Conservation (phyloP, 2,113 vertebrate species). For the Mus musculus region GRCm39 chr14:58509001-58509500, state of each 20-base stretch:
- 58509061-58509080: not conserved
- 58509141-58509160: not conserved
- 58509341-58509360: not conserved
- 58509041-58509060: not conserved
- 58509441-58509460: not conserved
- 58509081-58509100: not conserved
- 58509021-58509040: no score
- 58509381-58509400: no score
- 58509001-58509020: not conserved
- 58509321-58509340: not conserved
- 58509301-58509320: not conserved
- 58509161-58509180: not conserved
- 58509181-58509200: not conserved
- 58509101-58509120: not conserved
- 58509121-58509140: not conserved
- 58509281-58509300: not conserved
- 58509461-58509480: not conserved
- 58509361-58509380: not conserved
- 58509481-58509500: not conserved
- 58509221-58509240: not conserved
- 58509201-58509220: not conserved
- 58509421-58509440: not conserved
- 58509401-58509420: not conserved
- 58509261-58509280: not conserved
- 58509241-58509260: not conserved